These are phyloP conservation scores for Tuberolachnus salignus DNA, from an alignment of 2,888 invertebrate genomes.

Conservation along the genomic window DNA sequence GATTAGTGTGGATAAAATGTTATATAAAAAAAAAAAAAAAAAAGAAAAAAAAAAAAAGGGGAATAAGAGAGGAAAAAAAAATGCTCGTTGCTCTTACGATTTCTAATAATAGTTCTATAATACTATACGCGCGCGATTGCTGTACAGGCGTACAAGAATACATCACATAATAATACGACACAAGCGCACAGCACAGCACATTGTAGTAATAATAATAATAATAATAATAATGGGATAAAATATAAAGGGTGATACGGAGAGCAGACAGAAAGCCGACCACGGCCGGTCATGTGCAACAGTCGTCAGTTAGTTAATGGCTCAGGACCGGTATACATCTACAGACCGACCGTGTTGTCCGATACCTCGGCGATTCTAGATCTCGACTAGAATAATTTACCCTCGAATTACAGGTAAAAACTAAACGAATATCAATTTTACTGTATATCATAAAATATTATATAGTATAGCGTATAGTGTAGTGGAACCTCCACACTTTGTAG, in stretches of 20 bases:
- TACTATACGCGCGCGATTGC: neutral
- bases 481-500: too few relatives aligned
- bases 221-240: slow-evolving; percentile 32
- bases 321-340: slow-evolving; percentile 52
- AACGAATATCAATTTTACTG: neutral
- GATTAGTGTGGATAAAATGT: too few relatives aligned
- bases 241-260: slow-evolving; percentile 47
- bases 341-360: slow-evolving; percentile 51
- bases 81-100: neutral
- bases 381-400: slow-evolving; percentile 37
- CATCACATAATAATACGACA: neutral
- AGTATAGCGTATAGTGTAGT: too few relatives aligned
- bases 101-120: slow-evolving; percentile 31
- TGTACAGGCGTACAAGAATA: neutral
- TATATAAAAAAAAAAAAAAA: too few relatives aligned
- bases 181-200: neutral
- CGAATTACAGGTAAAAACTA: slow-evolving; percentile 35
- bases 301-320: slow-evolving; percentile 56
- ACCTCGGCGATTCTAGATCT: slow-evolving; percentile 52
- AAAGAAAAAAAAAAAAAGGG: too few relatives aligned
- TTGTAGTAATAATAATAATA: slow-evolving; percentile 3
- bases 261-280: slow-evolving; percentile 42
- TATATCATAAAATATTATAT: too few relatives aligned
- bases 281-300: slow-evolving; percentile 47
- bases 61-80: too few relatives aligned